Evolutionary conservation across 2,797 vertebrate genomes (phyloP), one percentile per base, ranked within the genome.

Genomic region (Nannoperca obscura): DNA sequence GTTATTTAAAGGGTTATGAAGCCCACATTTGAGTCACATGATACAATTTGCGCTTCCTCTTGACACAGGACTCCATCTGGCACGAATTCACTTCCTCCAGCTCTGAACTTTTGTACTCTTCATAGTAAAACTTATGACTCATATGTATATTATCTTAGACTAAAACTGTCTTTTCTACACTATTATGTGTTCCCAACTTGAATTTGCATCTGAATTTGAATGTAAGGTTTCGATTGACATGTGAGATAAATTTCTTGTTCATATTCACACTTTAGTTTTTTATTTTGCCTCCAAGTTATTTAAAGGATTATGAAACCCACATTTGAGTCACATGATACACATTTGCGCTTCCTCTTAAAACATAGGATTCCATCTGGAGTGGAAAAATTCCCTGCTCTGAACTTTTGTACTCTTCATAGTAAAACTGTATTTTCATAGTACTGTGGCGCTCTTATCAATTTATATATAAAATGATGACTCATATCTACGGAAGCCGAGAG

Each of bases 221-320:
- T 27, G 24, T 32, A 20, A 0, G 5, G 87, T 84, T 90, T 93
- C 68, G 1, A 71, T 65, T 78, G 36, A 81, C 62, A 60, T 10
- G 9, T 55, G 22, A 61, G 11, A 22, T 4, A 36, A 40, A 3
- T 5, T 32, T 13, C 20, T 42, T 0, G 0, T 27, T 80, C 20
- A 11, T 47, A 62, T 4, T 15, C 12, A 52, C 44, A 15, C 14
- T 61, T 53, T 13, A 46, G 8, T 32, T 5, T 32, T 32, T 24
- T 17, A 3, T 8, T 19, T 47, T 20, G 11, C 11, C 4, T 47
- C 3, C 6, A 9, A 1, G 11, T 20, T 44, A 40, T 76, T 69
- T 22, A 19, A 36, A 61, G 7, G 3, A 44, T 44, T 44, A 52
- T 2, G 14, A 44, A 49, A 12, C 32, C 9, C 20, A 38, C 34